These are phyloP conservation scores for Platycercus adscitus DNA, from an alignment of 2,113 vertebrate genomes.

Conservation along the genomic window DNA sequence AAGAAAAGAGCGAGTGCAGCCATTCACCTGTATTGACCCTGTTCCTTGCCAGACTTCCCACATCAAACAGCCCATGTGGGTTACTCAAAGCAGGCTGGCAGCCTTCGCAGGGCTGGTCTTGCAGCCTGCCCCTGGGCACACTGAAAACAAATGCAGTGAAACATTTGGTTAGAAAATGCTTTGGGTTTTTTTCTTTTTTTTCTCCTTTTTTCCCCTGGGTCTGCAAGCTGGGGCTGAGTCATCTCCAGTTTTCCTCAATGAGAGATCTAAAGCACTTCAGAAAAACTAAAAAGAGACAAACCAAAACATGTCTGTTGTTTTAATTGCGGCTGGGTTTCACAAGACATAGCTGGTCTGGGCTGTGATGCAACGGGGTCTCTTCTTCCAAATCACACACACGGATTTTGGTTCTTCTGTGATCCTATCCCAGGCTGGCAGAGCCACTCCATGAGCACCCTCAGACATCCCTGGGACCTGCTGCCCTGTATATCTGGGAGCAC, in stretches of 20 bases:
- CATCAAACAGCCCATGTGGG: constrained; percentile 5
- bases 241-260: constrained; percentile 27
- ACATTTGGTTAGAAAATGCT: neutral
- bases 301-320: constrained; percentile 44
- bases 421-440: neutral
- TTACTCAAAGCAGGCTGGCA: neutral
- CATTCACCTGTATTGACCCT: neutral
- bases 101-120: neutral
- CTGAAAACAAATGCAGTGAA: neutral
- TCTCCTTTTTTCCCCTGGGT: neutral
- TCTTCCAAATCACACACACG: constrained; percentile 10
- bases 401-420: neutral
- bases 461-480: neutral
- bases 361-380: constrained; percentile 2
- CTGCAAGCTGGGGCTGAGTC: constrained; percentile 10
- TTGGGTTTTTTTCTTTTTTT: neutral
- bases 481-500: rapidly evolving
- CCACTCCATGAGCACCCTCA: rapidly evolving
- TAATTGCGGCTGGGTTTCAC: neutral
- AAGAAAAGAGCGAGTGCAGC: neutral
- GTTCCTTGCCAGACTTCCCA: neutral
- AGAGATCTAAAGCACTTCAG: neutral
- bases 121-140: neutral
- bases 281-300: neutral
- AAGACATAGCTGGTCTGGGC: constrained; percentile 30